Base-by-base conservation (phyloP, 2,888 invertebrate species). In the Bellardia bayeri region DNA sequence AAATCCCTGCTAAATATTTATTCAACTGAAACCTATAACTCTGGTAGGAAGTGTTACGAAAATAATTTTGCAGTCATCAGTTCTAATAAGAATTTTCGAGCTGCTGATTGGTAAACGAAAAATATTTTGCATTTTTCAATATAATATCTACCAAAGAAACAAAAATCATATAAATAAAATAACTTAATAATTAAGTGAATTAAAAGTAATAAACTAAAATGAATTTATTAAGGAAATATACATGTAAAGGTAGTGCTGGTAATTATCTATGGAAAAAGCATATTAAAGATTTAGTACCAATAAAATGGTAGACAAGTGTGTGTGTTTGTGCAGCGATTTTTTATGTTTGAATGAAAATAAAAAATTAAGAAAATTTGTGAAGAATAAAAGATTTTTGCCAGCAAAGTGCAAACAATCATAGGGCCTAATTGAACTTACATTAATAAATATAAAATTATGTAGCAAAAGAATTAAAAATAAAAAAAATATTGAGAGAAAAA, bases 261-360 rank as follows among this genome's bases (percentile, higher is more conserved):
- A 71, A 71, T 64, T 64, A 56, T 37, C 7, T 33, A 30, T 72
- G 72, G 8, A 51, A 79, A 64, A 23, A 79, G 56, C 33, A 49
- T 56, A 56, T 58, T 84, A 64, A 58, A 64, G 33, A 74, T 81
- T 54, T 85, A 81, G 63, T 75, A 80, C 80, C 42, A 40, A 81
- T 69, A 69, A 80, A 85, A 81, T 85, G 63, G 75, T 76, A 85
- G 85, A 85, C 80, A 30, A 76, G 54, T 80, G 42, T 69, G 74
- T 80, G 45, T 45, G 72, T 81, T 51, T 14, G 85, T 69, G 68
- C 74, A 75, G 84, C 80, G 66, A 66, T 63, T 71, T 81, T 56
- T 61, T 61, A 16, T 37, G 61, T 74, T 56, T 66, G 51, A 74
- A 37, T 80, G 14, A 68, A 78, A 63, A 63, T 16, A 64, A 49